phyloP scores from a whole-genome alignment of 2,888 invertebrate genomes.

The Lithophane socia region DNA sequence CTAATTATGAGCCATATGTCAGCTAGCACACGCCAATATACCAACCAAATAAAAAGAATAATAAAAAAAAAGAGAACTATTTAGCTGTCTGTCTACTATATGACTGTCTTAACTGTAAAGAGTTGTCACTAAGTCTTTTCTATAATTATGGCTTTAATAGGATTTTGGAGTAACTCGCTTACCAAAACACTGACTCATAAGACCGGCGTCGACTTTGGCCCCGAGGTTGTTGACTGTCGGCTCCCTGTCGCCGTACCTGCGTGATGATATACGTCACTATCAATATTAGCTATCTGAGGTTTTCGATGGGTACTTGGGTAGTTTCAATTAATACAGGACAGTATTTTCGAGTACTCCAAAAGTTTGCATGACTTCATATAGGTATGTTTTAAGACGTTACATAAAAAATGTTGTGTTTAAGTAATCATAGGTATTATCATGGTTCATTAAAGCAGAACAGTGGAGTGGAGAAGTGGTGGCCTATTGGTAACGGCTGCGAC shows the following conservation, averaged over 20 bases:
- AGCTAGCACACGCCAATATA: too few species aligned
- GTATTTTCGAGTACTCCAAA: background rate
- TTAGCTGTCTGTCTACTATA: too few species aligned
- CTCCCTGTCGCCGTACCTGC: slow-evolving; percentile 85
- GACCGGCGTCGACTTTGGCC: slow-evolving; percentile 87
- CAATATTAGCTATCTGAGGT: slow-evolving; percentile 16
- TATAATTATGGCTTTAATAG: background rate
- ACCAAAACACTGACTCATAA: slow-evolving; percentile 89
- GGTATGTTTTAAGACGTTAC: background rate
- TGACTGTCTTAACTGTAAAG: too few species aligned
- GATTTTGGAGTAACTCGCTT: slow-evolving; percentile 42
- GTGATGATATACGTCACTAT: slow-evolving; percentile 17
- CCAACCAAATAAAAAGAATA: too few species aligned
- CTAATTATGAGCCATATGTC: too few species aligned
- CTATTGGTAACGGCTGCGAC: too few species aligned
- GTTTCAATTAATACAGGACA: background rate
- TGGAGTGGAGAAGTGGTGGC: too few species aligned
- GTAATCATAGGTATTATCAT: too few species aligned
- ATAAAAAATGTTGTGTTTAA: background rate
- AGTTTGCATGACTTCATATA: background rate
- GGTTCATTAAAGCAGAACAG: too few species aligned
- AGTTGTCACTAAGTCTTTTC: background rate
- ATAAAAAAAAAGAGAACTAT: too few species aligned
- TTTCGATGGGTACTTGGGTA: background rate
- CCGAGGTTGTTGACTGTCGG: slow-evolving; percentile 88